Evolutionary conservation across 1,140 invertebrate genomes (phyloP), one percentile per base, ranked within the genome.

Genomic region (Drosophila rhopaloa): DNA sequence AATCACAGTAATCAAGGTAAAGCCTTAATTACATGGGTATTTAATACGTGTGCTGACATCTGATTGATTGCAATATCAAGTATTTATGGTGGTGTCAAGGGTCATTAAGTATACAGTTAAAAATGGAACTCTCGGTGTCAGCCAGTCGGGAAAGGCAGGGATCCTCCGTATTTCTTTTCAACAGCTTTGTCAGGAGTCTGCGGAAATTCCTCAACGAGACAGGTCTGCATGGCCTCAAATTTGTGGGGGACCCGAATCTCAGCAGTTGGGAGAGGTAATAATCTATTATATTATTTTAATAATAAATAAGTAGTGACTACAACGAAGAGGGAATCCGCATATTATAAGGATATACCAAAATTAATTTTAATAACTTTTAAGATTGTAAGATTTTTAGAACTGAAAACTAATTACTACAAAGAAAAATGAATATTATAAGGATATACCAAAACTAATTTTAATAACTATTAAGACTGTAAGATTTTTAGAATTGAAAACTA

Each of bases 141-240:
- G 29, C 41, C 5, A 58, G 62, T 0, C 46, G 8, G 10, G 24
- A 62, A 13, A 27, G 29, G 3, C 50, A 53, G 5, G 60, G 38
- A 32, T 65, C 59, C 5, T 56, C 46, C 43, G 16, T 51, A 11
- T 79, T 82, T 7, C 19, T 85, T 7, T 29, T 67, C 1, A 40
- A 53, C 4, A 70, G 82, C 41, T 79, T 86, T 43, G 35, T 24
- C 6, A 51, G 60, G 7, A 86, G 83, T 56, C 41, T 88, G 13
- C 19, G 16, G 13, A 27, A 95, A n/a, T 96, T 96, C 71, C 94
- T 95, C 11, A 81, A 93, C 5, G 94, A 94, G 29, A 95, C 94
- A 29, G 95, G 95, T 0, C 90, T 97, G 44, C 96, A 97, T 79
- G 96, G 96, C 1, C 93, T 97, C 2, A 94, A 95, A 80, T 97